phyloP scores from a whole-genome alignment of 2,113 vertebrate genomes.

The Lycaon pictus region DNA sequence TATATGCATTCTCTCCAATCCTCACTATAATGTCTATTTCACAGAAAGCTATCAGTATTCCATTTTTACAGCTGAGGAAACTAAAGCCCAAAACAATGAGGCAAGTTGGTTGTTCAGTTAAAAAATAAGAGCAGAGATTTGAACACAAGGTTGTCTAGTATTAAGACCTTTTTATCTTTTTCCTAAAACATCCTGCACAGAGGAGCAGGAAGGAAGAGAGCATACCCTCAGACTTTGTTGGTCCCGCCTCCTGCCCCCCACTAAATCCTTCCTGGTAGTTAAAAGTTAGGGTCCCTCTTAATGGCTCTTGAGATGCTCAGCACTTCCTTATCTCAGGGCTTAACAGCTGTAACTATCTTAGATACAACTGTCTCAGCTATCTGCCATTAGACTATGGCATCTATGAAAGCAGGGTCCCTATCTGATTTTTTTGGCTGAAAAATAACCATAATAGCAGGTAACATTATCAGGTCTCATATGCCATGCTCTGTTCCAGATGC shows the following conservation, averaged over 20 bases:
- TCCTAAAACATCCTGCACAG: background rate
- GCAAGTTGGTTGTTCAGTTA: background rate
- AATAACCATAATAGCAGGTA: background rate
- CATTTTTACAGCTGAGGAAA: constrained; percentile 47
- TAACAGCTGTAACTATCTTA: background rate
- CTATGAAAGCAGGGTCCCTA: background rate
- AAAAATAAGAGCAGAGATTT: background rate
- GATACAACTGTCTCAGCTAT: background rate
- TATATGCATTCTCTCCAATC: background rate
- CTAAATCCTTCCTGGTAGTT: background rate
- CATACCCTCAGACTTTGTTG: background rate
- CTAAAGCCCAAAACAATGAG: background rate
- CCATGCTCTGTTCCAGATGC: background rate
- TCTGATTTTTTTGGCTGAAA: background rate
- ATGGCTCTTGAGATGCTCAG: background rate
- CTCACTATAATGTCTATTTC: background rate
- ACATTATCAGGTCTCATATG: background rate
- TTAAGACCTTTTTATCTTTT: background rate
- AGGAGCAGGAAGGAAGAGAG: background rate
- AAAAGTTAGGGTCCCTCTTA: background rate
- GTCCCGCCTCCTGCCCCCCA: background rate
- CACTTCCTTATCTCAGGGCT: background rate
- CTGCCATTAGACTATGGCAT: background rate
- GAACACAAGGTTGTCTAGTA: background rate
- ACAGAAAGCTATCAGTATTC: background rate